These are phyloP conservation scores for Phyllotis vaccarum DNA, from an alignment of 2,797 vertebrate species.

Conservation along the genomic window DNA sequence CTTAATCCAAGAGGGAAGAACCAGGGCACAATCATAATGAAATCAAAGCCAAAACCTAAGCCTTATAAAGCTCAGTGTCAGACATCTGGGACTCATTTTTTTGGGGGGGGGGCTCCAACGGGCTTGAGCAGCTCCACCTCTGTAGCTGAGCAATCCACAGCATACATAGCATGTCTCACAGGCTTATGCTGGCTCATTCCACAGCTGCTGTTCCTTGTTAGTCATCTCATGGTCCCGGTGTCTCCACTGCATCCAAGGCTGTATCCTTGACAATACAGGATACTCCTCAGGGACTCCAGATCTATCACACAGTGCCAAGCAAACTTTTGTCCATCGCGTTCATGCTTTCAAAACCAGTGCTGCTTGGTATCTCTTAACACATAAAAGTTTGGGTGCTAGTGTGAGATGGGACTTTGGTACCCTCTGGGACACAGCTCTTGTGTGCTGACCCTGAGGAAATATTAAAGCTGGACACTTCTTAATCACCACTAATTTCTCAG, in stretches of 20 bases:
- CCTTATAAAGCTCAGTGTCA: no score
- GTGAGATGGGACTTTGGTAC: no score
- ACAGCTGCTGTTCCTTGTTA: not conserved
- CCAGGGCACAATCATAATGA: not conserved
- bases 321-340: not conserved
- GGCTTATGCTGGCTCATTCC: not conserved
- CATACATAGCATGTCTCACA: no score
- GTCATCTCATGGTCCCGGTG: not conserved
- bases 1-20: not conserved
- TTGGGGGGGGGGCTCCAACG: no score
- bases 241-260: not conserved
- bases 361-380: no score
- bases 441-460: no score
- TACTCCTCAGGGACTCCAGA: not conserved
- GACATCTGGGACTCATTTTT: no score
- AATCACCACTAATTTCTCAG: no score
- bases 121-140: not conserved
- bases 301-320: not conserved
- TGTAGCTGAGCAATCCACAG: not conserved
- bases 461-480: no score
- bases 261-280: not conserved
- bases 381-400: no score
- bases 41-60: not conserved
- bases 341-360: not conserved
- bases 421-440: no score